Base-by-base conservation (phyloP, 2,113 vertebrate species). In the Cinclus cinclus region DNA sequence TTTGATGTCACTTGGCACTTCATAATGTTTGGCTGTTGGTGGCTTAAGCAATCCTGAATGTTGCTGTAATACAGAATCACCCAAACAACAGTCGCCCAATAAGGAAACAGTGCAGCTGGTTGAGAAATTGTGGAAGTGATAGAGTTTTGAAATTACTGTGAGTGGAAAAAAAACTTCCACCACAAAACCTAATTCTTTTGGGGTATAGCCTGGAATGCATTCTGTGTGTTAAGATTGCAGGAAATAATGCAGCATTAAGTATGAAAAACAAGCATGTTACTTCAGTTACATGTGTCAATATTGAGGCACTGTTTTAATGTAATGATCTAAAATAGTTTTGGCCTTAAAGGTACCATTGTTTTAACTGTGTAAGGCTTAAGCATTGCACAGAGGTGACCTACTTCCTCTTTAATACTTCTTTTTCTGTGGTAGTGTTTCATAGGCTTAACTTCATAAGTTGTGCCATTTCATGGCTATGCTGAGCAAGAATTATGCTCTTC, bases 61-160 rank as follows among this genome's bases (percentile, higher is more conserved):
- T 92, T 95, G 89, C 81, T 68, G 33, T 87, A 91, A 87, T n/a
- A 59, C 33, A 85, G 27, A 83, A 73, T 95, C 95, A 83, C 90
- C 94, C 90, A 94, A 93, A 96, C 95, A 96, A 92, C 86, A 92
- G 82, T 70, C 44, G 0, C 87, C 79, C 44, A 64, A 67, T 97
- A 91, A 94, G 94, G 95, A 95, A 96, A 90, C 71, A 74, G 35
- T 4, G 10, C 94, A 96, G 92, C 90, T 93, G 94, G 73, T 95
- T 96, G 93, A 96, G 96, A 96, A 97, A 97, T 96, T 96, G 93
- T 96, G 95, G 96, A 97, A 97, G 94, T 94, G 79, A 75, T 71
- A 52, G 44, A 58, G 83, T 97, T 94, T 97, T 96, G 96, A 93
- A 96, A 96, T 95, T 90, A 94, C 88, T 80, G 22, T 46, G 46